phyloP scores from a whole-genome alignment of 2,113 vertebrate genomes.

The Oreochromis aureus region DNA sequence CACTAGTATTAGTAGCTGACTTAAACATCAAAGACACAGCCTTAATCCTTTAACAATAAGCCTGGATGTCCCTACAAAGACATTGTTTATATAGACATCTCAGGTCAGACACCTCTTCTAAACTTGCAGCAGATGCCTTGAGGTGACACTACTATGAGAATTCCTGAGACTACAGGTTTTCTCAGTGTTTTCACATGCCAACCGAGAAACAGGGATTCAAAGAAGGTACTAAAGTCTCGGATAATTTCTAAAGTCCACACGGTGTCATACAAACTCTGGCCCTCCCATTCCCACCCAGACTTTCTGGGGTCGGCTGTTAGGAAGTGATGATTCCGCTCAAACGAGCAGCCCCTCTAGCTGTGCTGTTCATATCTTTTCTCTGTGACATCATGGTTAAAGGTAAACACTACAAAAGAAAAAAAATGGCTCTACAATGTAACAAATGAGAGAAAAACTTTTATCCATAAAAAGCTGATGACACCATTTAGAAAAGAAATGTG shows the following conservation, averaged over 20 bases:
- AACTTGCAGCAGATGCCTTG: constrained; percentile 68
- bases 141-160: constrained; percentile 58
- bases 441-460: constrained; percentile 45
- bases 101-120: constrained; percentile 77
- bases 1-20: constrained; percentile 68
- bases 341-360: constrained; percentile 5
- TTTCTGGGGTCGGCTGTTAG: neutral
- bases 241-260: neutral
- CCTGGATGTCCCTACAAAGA: constrained; percentile 74
- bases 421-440: neutral
- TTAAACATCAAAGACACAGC: constrained; percentile 74
- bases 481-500: constrained; percentile 64
- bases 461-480: constrained; percentile 44
- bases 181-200: neutral
- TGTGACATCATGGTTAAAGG: constrained; percentile 38
- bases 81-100: constrained; percentile 74
- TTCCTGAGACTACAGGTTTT: constrained; percentile 61
- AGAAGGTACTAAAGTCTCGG: neutral
- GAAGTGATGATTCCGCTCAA: neutral
- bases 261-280: neutral
- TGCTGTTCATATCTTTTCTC: neutral
- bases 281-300: neutral
- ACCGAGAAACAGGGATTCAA: neutral
- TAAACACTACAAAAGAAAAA: constrained; percentile 22
- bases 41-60: constrained; percentile 68